Conservation (phyloP, 2,113 vertebrate species). For the Ariopsis seemanni region DNA sequence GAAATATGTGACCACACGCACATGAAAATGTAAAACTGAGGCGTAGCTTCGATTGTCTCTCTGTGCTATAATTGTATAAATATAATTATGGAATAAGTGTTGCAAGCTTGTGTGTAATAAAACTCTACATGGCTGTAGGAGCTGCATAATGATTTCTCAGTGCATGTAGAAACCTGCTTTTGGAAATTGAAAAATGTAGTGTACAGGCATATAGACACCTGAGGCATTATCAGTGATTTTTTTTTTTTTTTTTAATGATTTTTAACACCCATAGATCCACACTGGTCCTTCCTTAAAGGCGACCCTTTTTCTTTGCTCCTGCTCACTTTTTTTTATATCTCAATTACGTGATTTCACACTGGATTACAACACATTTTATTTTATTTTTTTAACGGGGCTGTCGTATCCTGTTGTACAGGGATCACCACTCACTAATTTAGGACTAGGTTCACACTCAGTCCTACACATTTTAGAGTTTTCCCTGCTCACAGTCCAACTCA, state of each 20-base stretch:
- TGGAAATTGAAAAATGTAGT: not conserved
- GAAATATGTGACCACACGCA: not conserved
- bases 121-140: not conserved
- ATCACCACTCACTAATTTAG: conserved; percentile 1
- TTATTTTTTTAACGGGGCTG: not conserved
- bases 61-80: conserved; percentile 51
- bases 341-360: not conserved
- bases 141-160: not conserved
- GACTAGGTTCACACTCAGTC: not conserved
- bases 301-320: not conserved
- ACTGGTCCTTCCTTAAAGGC: not conserved
- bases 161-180: not conserved
- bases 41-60: conserved; percentile 32
- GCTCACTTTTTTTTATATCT: not conserved
- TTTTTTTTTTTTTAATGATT: not conserved
- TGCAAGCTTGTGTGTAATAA: not conserved
- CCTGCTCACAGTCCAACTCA: not conserved
- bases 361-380: not conserved
- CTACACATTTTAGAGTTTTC: not conserved
- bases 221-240: conserved; percentile 1
- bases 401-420: not conserved
- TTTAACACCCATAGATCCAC: not conserved
- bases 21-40: conserved; percentile 26
- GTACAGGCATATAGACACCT: not conserved
- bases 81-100: conserved; percentile 40